phyloP scores from a whole-genome alignment of 2,888 invertebrate genomes.

The Chirona hameri region DNA sequence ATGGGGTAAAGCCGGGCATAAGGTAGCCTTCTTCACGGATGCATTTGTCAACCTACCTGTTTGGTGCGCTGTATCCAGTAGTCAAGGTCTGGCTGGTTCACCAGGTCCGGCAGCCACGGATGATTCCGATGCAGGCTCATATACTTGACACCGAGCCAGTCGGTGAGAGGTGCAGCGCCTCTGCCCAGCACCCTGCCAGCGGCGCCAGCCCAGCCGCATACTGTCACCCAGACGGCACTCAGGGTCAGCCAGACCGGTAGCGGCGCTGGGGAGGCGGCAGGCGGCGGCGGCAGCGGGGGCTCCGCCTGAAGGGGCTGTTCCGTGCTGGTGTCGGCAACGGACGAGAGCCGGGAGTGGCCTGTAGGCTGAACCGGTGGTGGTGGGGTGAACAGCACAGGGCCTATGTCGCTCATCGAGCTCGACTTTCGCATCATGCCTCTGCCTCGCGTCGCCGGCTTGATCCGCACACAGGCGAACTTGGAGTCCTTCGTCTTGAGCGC shows the following conservation, averaged over 20 bases:
- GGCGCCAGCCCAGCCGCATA: neutral
- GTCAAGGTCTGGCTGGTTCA: slow-evolving; percentile 4
- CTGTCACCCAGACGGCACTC: neutral
- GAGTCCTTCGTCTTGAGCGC: neutral
- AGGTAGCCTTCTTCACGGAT: too few relatives aligned
- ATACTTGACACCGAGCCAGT: neutral
- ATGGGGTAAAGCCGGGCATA: too few relatives aligned
- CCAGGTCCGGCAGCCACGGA: slow-evolving; percentile 10
- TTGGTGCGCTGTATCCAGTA: slow-evolving; percentile 10
- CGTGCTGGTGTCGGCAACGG: neutral
- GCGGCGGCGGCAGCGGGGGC: neutral
- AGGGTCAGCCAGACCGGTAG: neutral
- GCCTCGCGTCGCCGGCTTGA: neutral
- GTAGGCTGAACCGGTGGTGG: neutral
- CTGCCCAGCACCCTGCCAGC: neutral
- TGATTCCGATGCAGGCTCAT: slow-evolving; percentile 5
- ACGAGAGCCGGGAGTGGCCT: neutral
- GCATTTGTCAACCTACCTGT: neutral
- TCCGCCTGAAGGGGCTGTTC: neutral
- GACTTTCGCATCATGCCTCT: neutral
- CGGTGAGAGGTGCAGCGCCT: neutral
- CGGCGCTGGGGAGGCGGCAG: neutral
- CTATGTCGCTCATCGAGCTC: neutral
- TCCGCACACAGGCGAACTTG: neutral
- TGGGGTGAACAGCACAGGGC: neutral